phyloP scores from a whole-genome alignment of 2,888 invertebrate genomes.

The Eudasyphora cyanicolor region DNA sequence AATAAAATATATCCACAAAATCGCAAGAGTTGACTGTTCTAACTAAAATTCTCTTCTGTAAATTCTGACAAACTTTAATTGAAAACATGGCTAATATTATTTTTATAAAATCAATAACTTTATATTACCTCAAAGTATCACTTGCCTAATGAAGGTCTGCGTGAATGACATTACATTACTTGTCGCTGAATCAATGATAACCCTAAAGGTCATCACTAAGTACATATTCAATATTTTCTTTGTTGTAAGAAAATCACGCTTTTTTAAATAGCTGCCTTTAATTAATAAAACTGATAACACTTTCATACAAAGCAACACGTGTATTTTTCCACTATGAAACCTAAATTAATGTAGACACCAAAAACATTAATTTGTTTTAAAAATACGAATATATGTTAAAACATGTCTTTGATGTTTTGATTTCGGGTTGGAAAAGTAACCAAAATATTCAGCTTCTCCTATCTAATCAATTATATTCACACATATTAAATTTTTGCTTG shows the following conservation, averaged over 20 bases:
- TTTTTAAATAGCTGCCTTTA: neutral
- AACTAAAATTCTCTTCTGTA: too few relatives aligned
- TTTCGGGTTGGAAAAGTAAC: neutral
- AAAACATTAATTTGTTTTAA: neutral
- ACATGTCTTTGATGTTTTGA: neutral
- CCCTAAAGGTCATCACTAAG: neutral
- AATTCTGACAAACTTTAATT: too few relatives aligned
- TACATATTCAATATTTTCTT: neutral
- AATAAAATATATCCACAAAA: too few relatives aligned
- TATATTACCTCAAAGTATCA: too few relatives aligned
- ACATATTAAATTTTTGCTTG: constrained; percentile 1
- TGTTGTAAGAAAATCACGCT: neutral
- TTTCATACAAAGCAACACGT: neutral
- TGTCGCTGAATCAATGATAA: neutral
- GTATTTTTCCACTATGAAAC: neutral
- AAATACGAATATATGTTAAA: neutral
- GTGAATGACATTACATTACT: too few relatives aligned
- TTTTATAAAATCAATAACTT: too few relatives aligned
- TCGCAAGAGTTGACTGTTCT: too few relatives aligned
- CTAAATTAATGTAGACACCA: neutral
- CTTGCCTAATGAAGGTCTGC: too few relatives aligned
- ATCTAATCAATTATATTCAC: constrained; percentile 69
- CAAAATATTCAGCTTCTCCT: constrained; percentile 40
- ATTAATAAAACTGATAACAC: neutral
- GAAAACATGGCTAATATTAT: too few relatives aligned